These are phyloP conservation scores for Melanophora roralis DNA, from an alignment of 2,888 invertebrate species.

Conservation along the genomic window DNA sequence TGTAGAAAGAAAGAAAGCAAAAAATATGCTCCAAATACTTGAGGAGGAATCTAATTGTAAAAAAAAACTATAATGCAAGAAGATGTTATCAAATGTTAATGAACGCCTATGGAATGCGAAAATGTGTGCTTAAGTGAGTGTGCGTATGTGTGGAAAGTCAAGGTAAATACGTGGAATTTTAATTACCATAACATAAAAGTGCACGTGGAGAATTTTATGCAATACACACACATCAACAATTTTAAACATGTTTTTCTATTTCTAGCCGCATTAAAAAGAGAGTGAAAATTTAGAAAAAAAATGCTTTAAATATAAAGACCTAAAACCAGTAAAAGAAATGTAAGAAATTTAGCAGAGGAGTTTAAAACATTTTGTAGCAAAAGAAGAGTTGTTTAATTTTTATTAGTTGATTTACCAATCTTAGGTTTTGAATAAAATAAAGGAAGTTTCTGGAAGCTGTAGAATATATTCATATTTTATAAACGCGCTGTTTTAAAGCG, in stretches of 20 bases:
- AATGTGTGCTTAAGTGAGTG: background rate
- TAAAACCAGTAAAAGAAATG: background rate
- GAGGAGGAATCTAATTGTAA: background rate
- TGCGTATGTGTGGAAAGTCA: conserved; percentile 5
- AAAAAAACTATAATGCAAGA: background rate
- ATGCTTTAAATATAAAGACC: background rate
- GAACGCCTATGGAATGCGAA: conserved; percentile 44
- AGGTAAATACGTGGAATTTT: conserved; percentile 53
- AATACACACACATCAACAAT: too few species aligned
- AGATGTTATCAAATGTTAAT: conserved; percentile 58
- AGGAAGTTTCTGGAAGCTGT: too few species aligned
- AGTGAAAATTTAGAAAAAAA: conserved; percentile 27
- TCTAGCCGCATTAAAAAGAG: background rate
- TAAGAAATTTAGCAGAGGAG: background rate
- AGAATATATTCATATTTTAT: too few species aligned
- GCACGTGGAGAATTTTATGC: conserved; percentile 50
- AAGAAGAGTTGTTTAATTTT: too few species aligned
- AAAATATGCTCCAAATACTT: conserved; percentile 60
- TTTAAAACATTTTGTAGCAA: background rate
- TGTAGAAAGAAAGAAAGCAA: background rate
- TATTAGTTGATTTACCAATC: too few species aligned
- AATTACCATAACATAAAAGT: conserved; percentile 49
- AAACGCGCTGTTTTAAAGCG: too few species aligned
- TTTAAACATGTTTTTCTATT: background rate
- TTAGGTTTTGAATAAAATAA: too few species aligned